phyloP scores from a whole-genome alignment of 2,888 invertebrate genomes.

The Ypsolopha scabrella region DNA sequence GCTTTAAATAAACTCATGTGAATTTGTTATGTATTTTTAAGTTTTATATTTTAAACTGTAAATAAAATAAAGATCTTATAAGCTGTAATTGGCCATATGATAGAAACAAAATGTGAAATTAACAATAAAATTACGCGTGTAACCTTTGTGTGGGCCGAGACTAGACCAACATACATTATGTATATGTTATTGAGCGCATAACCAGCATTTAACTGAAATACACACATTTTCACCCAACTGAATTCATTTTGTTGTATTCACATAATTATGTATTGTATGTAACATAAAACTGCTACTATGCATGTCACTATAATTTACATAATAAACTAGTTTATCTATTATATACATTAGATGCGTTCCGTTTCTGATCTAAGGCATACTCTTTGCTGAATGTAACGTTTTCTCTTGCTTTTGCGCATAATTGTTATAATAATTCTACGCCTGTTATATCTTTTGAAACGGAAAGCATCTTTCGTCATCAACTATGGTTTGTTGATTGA shows the following conservation, averaged over 20 bases:
- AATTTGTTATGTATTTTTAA: slow-evolving; percentile 68
- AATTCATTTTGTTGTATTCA: no score
- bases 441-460: background rate
- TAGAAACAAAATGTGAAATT: slow-evolving; percentile 3
- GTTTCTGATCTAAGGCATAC: background rate
- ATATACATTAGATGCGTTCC: background rate
- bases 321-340: background rate
- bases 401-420: no score
- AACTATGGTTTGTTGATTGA: background rate
- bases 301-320: background rate
- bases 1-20: slow-evolving; percentile 28
- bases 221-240: no score
- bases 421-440: background rate
- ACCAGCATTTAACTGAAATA: slow-evolving; percentile 18
- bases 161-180: slow-evolving; percentile 18
- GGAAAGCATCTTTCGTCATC: background rate
- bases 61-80: slow-evolving; percentile 53
- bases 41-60: slow-evolving; percentile 57
- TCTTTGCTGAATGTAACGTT: no score
- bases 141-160: slow-evolving; percentile 10
- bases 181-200: slow-evolving; percentile 15
- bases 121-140: slow-evolving; percentile 2
- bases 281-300: background rate
- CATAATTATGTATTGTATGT: no score
- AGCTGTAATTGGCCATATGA: slow-evolving; percentile 37